A percentile compares a stretch with the other conserved stretches of the same genome.
Conservation (phyloP, 2,113 vertebrate species). For the Sarotherodon lohbergeri region DNA sequence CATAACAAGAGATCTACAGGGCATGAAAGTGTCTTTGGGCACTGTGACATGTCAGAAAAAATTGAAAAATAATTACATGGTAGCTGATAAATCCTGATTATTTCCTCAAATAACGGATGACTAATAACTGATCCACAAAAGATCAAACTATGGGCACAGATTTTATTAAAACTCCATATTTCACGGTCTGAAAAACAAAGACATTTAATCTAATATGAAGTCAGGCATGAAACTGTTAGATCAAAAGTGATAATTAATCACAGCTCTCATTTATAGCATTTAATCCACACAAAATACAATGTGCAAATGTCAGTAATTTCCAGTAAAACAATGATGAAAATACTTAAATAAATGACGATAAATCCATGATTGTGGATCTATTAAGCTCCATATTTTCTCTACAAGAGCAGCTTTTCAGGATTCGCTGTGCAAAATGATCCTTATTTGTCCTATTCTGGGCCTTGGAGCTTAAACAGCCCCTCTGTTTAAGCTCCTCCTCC, state of each 20-base stretch:
- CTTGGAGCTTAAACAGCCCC: background rate
- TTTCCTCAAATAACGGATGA: background rate
- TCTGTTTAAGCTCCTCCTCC: background rate
- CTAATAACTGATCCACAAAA: background rate
- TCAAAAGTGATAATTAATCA: background rate
- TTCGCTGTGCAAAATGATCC: background rate
- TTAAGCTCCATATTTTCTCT: background rate
- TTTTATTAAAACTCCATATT: background rate
- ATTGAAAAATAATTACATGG: background rate
- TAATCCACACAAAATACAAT: background rate
- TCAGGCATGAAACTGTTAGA: background rate
- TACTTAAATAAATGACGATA: background rate
- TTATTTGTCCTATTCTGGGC: background rate
- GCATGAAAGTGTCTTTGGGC: background rate
- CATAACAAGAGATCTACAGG: background rate
- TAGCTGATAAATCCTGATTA: background rate
- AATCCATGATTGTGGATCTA: background rate
- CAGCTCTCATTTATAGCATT: background rate
- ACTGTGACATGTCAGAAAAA: background rate
- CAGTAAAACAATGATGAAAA: background rate
- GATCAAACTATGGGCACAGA: background rate
- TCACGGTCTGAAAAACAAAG: background rate
- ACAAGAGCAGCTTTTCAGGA: background rate
- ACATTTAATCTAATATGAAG: background rate
- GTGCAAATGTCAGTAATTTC: background rate